These are phyloP conservation scores for Neosilurus hyrtlii DNA, from an alignment of 2,797 vertebrate genomes.

Conservation along the genomic window DNA sequence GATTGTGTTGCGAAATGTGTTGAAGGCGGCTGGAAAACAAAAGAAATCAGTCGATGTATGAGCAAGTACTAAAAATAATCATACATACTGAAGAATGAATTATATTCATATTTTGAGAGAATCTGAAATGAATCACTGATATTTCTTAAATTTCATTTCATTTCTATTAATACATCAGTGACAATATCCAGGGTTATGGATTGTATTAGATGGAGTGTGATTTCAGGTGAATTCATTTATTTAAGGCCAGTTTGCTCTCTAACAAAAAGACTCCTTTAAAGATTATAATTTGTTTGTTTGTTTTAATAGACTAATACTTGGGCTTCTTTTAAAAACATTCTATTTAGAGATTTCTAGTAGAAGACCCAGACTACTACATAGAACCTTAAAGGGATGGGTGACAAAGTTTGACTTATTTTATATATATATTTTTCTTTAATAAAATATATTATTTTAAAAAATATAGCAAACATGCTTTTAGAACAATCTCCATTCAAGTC, in stretches of 20 bases:
- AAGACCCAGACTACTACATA: neutral
- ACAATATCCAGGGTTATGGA: neutral
- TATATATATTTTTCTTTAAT: no score
- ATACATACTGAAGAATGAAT: neutral
- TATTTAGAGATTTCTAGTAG: neutral
- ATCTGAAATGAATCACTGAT: neutral
- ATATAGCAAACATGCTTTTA: neutral
- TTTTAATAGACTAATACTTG: no score
- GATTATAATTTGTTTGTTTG: no score
- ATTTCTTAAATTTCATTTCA: no score
- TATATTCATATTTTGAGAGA: neutral
- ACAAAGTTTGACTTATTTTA: no score
- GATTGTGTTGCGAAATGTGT: slow-evolving; percentile 35
- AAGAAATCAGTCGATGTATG: neutral
- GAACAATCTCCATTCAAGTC: neutral
- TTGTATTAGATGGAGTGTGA: neutral
- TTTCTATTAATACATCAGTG: neutral
- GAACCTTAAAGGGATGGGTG: neutral
- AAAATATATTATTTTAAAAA: no score
- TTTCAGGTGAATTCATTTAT: neutral
- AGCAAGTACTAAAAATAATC: neutral
- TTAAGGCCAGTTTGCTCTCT: neutral
- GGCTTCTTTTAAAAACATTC: neutral
- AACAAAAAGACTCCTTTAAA: neutral
- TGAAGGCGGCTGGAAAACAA: slow-evolving; percentile 33